Conservation (phyloP, 2,797 vertebrate species). For the Enteromius unitaeniatus region DNA sequence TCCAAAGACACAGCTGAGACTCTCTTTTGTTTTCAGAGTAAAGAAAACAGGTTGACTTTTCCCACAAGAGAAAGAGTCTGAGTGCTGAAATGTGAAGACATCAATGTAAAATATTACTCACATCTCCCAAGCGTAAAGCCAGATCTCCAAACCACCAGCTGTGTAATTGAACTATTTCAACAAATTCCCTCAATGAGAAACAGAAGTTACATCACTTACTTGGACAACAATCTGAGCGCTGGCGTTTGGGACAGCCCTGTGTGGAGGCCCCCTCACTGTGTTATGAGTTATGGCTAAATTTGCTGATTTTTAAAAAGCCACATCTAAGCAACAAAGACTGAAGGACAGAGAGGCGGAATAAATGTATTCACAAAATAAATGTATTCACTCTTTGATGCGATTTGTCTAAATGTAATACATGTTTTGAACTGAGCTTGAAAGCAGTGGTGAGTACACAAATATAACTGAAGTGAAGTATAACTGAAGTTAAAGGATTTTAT, state of each 20-base stretch:
- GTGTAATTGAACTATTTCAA: constrained; percentile 11
- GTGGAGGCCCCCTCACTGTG: not conserved
- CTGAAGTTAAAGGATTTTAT: not conserved
- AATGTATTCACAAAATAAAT: not conserved
- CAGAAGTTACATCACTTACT: constrained; percentile 27
- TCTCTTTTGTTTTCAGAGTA: not conserved
- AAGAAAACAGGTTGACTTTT: constrained; percentile 12
- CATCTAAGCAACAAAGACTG: not conserved
- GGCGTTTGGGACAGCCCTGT: not conserved
- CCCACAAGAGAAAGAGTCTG: not conserved
- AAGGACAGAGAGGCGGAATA: not conserved
- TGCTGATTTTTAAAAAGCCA: constrained; percentile 3
- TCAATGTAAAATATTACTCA: constrained; percentile 3
- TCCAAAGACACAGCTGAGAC: constrained; percentile 31
- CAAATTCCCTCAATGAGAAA: constrained; percentile 16
- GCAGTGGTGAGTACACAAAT: not conserved
- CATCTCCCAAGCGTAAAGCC: not conserved
- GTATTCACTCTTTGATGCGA: not conserved
- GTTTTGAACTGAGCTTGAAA: not conserved
- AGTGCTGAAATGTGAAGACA: constrained; percentile 12
- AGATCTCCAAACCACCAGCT: constrained; percentile 27
- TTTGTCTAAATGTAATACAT: not conserved
- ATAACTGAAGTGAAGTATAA: not conserved
- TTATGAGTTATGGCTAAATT: constrained; percentile 20
- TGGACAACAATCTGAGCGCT: not conserved